Evolutionary conservation across 2,888 invertebrate species (phyloP), one percentile per base, ranked within the genome.

Genomic region (Anoncus sp.): DNA sequence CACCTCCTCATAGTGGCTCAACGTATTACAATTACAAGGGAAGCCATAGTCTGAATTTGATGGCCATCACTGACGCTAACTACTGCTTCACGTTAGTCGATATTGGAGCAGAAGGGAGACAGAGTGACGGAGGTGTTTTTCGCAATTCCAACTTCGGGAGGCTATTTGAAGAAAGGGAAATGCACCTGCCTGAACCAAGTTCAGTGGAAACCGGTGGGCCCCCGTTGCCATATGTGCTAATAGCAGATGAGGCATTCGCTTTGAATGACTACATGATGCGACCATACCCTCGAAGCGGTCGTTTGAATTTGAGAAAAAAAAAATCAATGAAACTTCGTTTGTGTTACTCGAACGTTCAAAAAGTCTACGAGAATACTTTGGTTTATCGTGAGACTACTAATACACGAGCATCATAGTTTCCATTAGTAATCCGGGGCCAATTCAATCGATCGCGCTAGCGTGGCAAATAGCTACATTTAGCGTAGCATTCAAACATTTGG

Each of bases 161-260:
- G 45, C 47, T 57, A 18, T 70, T 79, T 40, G 92, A 27, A 20
- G 49, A 53, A 3, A 65, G 51, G 6, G 16, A 65, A 31, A 59
- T 74, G 59, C 67, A 79, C 78, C 12, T 80, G 2, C 80, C 78
- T 10, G 14, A n/a, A 67, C 62, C 69, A 20, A 49, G 40, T 14
- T 27, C 47, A 27, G 14, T 79, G 16, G 51, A 10, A 10, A n/a
- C 18, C 60, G 71, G 49, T 49, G 60, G 76, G 2, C 22, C 63
- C 24, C 7, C 9, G 7, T 18, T 85, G 59, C 85, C 84, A 24
- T 81, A 81, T 62, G 76, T 81, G 47, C 80, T 85, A 18, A 79
- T 87, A 38, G 85, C 79, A 10, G 86, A 87, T 79, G 85, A 86
- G 73, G 84, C 85, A n/a, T 87, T 86, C 75, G 82, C 80, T 27